Percentiles rank a stretch among this genome's conserved stretches.
Conservation (phyloP, 2,797 vertebrate genomes). For the Anguilla pacifica region DNA sequence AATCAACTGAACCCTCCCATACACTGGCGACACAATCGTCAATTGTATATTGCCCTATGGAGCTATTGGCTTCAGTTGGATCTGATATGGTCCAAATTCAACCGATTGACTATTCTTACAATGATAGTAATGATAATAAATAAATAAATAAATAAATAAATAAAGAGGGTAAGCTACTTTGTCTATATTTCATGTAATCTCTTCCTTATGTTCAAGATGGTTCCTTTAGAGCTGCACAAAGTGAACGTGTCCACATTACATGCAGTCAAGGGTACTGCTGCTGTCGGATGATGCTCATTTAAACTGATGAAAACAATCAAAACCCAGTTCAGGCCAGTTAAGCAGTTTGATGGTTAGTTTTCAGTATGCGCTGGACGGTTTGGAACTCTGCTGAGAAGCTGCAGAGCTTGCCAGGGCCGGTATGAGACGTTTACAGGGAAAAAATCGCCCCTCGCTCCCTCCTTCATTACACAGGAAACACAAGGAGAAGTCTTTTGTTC, state of each 20-base stretch:
- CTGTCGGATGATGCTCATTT: not conserved
- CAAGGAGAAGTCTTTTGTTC: not conserved
- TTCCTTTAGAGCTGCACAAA: not conserved
- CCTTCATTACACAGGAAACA: constrained; percentile 19
- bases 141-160: too few species aligned
- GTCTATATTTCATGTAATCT: not conserved
- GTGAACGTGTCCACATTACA: not conserved
- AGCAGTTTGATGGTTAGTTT: not conserved
- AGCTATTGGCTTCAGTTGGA: too few species aligned
- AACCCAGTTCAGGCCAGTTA: not conserved
- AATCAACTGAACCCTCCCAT: not conserved
- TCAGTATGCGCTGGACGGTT: not conserved
- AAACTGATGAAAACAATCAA: not conserved
- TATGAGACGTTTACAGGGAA: not conserved
- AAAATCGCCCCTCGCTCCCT: not conserved
- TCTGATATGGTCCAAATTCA: too few species aligned
- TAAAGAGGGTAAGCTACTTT: not conserved
- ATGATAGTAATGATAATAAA: too few species aligned
- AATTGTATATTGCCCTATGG: too few species aligned
- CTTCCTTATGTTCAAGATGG: not conserved
- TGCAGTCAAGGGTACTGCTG: not conserved
- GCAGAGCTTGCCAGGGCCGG: not conserved
- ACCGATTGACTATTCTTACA: too few species aligned
- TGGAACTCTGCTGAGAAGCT: not conserved
- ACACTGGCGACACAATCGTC: not conserved